Evolutionary conservation across 2,113 vertebrate species (phyloP).

Genomic region (Psilopsiagon aymara): DNA sequence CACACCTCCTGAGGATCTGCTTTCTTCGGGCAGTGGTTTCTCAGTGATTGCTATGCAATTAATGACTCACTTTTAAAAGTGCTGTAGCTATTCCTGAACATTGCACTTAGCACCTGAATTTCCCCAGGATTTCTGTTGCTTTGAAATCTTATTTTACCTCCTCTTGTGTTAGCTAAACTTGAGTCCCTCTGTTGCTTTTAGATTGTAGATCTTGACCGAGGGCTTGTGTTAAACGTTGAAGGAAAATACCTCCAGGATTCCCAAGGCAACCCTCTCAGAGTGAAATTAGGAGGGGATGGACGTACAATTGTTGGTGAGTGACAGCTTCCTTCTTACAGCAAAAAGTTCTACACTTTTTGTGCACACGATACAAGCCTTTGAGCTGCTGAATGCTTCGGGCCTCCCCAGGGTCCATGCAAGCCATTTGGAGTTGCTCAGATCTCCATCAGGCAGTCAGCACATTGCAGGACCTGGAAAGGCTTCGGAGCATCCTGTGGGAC

Average conservation of each 20-base stretch:
- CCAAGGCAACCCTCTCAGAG: conserved; percentile 88
- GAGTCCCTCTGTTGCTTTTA: conserved; percentile 63
- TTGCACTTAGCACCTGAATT: background rate
- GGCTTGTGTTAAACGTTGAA: conserved; percentile 91
- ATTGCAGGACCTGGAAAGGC: background rate
- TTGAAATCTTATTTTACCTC: background rate
- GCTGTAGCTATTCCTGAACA: background rate
- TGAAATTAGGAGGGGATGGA: conserved; percentile 93
- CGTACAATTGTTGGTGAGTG: conserved; percentile 92
- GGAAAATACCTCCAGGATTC: conserved; percentile 94
- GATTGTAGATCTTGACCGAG: conserved; percentile 92
- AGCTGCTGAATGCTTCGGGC: background rate
- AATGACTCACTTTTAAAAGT: background rate
- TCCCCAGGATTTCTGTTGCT: background rate
- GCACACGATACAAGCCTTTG: background rate
- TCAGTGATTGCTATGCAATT: background rate
- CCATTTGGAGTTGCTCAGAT: background rate
- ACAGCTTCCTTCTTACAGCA: background rate
- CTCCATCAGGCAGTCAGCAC: background rate
- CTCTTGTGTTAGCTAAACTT: background rate
- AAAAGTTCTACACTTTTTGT: background rate
- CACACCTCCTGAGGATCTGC: background rate
- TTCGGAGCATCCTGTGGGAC: background rate
- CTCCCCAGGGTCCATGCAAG: background rate
- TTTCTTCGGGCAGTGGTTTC: background rate